Base-by-base conservation (phyloP, 2,797 vertebrate genomes). In the Ctenopoma multispine region DNA sequence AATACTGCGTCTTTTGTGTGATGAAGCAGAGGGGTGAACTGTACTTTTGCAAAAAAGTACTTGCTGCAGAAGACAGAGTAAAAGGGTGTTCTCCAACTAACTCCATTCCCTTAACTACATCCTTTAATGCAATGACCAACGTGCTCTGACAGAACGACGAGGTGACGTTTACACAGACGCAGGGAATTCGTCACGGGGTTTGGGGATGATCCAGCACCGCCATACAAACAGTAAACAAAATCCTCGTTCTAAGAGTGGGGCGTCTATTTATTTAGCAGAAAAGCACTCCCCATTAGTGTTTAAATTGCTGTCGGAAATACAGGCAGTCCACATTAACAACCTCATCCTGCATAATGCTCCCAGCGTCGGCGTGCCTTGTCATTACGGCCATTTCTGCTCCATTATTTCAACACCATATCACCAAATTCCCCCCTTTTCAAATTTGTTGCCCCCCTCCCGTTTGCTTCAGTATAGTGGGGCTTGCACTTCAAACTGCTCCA, bases 261-360 rank as follows among this genome's bases (percentile, higher is more conserved):
- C 73, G 56, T 86, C 76, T 82, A 82, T 92, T 93, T 91, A 71
- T 89, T 90, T 88, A 87, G 80, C 82, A 58, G 78, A 31, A 84
- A 84, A 83, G 63, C 79, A 21, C 63, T 87, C 73, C 72, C 84
- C 82, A 90, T 91, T 90, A 91, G 79, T 31, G 72, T 67, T 63
- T 55, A 86, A 91, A 93, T 90, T 88, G 85, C 85, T 68, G 83
- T 83, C 81, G 85, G 88, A 89, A 87, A 90, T 86, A 65, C 84
- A 89, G 80, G 85, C 81, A 57, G 86, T 71, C 74, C 71, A 67
- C 87, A 80, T 89, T 90, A 88, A 88, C 81, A 81, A 77, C 74
- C 85, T 78, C 46, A 66, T 87, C 82, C 74, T 71, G 77, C 84
- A 80, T 86, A 84, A 87, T 83, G 84, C 85, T 74, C 69, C 72